Evolutionary conservation across 2,797 vertebrate genomes (phyloP).

Genomic region (Coracias cyanogaster): DNA sequence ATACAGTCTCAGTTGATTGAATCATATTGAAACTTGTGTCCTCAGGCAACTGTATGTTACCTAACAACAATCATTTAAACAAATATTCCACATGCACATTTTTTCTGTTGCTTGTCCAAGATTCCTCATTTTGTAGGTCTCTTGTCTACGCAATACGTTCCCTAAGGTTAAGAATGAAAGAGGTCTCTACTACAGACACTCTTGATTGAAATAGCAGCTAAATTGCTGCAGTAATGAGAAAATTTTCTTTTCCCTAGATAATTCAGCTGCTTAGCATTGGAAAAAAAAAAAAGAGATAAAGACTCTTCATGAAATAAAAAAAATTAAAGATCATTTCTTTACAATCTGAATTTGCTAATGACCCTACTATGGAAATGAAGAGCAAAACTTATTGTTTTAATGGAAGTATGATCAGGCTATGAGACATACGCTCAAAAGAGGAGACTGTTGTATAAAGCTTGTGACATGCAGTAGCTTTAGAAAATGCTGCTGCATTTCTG

Average conservation of each 20-base stretch:
- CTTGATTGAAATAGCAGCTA: conserved; percentile 68
- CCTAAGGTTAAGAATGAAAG: conserved; percentile 70
- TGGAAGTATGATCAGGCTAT: neutral
- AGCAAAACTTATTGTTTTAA: neutral
- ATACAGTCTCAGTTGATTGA: neutral
- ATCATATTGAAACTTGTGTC: neutral
- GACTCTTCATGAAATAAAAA: conserved; percentile 15
- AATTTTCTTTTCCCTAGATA: conserved; percentile 40
- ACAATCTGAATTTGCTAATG: neutral
- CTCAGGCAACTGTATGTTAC: neutral
- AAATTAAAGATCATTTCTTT: neutral
- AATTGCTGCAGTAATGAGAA: conserved; percentile 73
- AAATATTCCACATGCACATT: neutral
- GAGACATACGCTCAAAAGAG: neutral
- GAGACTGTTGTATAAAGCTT: neutral
- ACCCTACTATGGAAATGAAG: neutral
- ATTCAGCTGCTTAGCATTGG: conserved; percentile 22
- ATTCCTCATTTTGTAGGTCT: conserved; percentile 49
- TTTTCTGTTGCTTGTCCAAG: conserved; percentile 1
- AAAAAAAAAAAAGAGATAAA: conserved; percentile 12
- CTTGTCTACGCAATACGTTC: neutral
- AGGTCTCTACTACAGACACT: conserved; percentile 51
- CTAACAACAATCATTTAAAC: neutral
- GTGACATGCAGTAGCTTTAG: neutral
- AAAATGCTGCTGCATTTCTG: conserved; percentile 31